phyloP scores from a whole-genome alignment of 2,113 vertebrate genomes.

The Aleadryas rufinucha region DNA sequence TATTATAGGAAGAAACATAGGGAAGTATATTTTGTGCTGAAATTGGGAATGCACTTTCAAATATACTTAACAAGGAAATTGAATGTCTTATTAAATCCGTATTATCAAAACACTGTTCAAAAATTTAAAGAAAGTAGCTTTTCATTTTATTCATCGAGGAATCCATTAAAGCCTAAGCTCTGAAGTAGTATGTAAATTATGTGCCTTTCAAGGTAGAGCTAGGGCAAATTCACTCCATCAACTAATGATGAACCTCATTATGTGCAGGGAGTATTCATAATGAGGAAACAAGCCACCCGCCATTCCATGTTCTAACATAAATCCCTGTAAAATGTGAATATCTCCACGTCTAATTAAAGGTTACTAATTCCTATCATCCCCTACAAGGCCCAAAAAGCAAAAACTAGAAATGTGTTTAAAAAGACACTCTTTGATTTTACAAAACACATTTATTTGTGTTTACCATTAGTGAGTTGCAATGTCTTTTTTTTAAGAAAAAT shows the following conservation, averaged over 20 bases:
- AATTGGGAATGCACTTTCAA: constrained; percentile 73
- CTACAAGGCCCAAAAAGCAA: constrained; percentile 73
- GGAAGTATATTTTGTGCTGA: constrained; percentile 67
- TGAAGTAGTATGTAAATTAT: constrained; percentile 96
- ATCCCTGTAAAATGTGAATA: constrained; percentile 98
- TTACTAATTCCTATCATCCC: constrained; percentile 92
- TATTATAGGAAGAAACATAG: neutral
- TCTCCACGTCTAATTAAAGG: constrained; percentile 99
- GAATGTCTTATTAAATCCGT: constrained; percentile 83
- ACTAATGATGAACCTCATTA: constrained; percentile 99
- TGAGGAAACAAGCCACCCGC: constrained; percentile 92
- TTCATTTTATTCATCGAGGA: constrained; percentile 98
- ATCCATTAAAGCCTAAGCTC: constrained; percentile 94
- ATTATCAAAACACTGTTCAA: constrained; percentile 88
- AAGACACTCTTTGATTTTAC: neutral
- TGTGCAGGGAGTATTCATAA: constrained; percentile 94
- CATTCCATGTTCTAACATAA: constrained; percentile 92
- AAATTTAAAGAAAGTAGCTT: constrained; percentile 91
- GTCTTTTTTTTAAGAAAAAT: neutral
- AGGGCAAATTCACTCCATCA: constrained; percentile 98
- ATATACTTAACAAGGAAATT: constrained; percentile 82
- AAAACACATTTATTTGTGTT: constrained; percentile 48
- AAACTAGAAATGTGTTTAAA: constrained; percentile 51
- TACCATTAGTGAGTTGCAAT: neutral
- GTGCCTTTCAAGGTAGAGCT: constrained; percentile 97